phyloP scores from a whole-genome alignment of 2,888 invertebrate genomes.

The Noctuana brunneofusca region DNA sequence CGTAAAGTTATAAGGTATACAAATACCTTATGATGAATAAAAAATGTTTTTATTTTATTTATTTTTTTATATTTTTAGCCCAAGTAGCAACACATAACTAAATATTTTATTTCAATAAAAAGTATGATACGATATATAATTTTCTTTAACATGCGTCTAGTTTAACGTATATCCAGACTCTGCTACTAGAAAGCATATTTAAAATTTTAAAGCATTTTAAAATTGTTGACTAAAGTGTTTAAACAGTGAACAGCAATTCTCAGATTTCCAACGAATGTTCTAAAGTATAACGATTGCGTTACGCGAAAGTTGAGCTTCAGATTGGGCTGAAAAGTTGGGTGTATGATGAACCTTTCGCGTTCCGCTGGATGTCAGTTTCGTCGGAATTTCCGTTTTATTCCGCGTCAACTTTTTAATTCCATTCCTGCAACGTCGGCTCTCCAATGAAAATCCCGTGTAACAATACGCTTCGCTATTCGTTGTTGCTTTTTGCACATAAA shows the following conservation, averaged over 20 bases:
- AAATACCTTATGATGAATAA: too few relatives aligned
- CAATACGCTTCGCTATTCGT: constrained; percentile 43
- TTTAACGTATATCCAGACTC: too few relatives aligned
- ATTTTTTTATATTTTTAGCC: too few relatives aligned
- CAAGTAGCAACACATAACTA: too few relatives aligned
- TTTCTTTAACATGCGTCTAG: too few relatives aligned
- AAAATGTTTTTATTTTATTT: too few relatives aligned
- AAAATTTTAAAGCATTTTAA: too few relatives aligned
- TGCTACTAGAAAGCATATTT: too few relatives aligned
- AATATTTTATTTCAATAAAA: too few relatives aligned
- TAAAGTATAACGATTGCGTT: constrained; percentile 17
- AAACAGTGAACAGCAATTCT: constrained; percentile 1
- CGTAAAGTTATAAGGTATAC: too few relatives aligned
- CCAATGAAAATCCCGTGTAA: constrained; percentile 18
- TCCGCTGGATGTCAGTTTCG: constrained; percentile 18
- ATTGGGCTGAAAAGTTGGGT: constrained; percentile 21
- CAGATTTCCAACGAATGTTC: constrained; percentile 3
- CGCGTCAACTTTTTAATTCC: constrained; percentile 59
- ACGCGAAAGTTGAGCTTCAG: constrained; percentile 15
- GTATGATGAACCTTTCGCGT: constrained; percentile 28
- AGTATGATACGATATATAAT: too few relatives aligned
- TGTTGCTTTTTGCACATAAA: constrained; percentile 38
- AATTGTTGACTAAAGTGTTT: too few relatives aligned
- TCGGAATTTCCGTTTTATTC: constrained; percentile 21
- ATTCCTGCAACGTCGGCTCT: constrained; percentile 38